Conservation (phyloP, 2,888 invertebrate species). For the Portevinia maculata region DNA sequence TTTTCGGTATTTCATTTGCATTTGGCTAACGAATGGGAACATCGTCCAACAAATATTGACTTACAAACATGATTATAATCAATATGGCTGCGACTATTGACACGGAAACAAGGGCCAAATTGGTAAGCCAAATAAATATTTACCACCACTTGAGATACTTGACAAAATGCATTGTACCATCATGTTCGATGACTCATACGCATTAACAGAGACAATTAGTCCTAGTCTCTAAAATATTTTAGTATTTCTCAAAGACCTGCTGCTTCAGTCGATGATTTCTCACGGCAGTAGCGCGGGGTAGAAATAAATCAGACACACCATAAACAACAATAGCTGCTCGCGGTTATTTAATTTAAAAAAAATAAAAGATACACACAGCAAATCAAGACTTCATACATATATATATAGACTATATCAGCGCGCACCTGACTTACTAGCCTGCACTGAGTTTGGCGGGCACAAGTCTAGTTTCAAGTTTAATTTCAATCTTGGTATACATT, state of each 20-base stretch:
- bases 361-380: slow-evolving; percentile 28
- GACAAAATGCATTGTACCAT: slow-evolving; percentile 33
- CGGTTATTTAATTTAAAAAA: slow-evolving; percentile 52
- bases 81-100: slow-evolving; percentile 42
- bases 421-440: slow-evolving; percentile 46
- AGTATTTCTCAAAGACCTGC: slow-evolving; percentile 53
- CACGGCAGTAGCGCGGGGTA: slow-evolving; percentile 54
- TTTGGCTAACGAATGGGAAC: slow-evolving; percentile 15
- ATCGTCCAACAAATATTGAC: slow-evolving; percentile 45
- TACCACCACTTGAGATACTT: not conserved
- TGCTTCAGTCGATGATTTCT: slow-evolving; percentile 57
- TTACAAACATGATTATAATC: slow-evolving; percentile 24
- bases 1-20: slow-evolving; percentile 54
- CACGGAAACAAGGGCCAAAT: slow-evolving; percentile 55
- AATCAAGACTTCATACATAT: not conserved
- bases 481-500: slow-evolving; percentile 65
- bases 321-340: slow-evolving; percentile 50
- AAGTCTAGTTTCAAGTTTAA: slow-evolving; percentile 72
- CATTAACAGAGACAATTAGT: slow-evolving; percentile 7
- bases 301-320: slow-evolving; percentile 33
- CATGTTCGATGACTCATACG: slow-evolving; percentile 28
- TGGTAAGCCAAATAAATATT: slow-evolving; percentile 33
- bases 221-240: slow-evolving; percentile 18
- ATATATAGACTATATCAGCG: slow-evolving; percentile 26
- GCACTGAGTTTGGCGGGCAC: slow-evolving; percentile 50